A percentile compares a stretch with the other conserved stretches of the same genome.
Evolutionary conservation across 2,797 vertebrate genomes (phyloP).

Genomic region (Paedocypris micromegethes): DNA sequence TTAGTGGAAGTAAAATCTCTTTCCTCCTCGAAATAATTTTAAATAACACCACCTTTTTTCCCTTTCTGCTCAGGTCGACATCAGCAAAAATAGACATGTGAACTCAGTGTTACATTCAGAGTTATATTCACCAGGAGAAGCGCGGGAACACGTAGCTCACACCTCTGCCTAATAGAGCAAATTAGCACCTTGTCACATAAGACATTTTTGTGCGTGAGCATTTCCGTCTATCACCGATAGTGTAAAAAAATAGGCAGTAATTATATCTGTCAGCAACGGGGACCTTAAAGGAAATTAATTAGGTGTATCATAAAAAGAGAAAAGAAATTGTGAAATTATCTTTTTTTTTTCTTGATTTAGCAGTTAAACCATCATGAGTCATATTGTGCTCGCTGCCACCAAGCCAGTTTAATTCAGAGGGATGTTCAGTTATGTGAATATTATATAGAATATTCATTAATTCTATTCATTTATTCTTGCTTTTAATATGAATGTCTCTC

Average conservation of each 20-base stretch:
- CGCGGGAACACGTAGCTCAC: constrained; percentile 44
- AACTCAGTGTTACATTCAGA: constrained; percentile 42
- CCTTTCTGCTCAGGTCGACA: background rate
- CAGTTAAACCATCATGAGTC: constrained; percentile 35
- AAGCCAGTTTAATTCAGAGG: constrained; percentile 3
- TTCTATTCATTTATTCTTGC: background rate
- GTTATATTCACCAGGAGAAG: constrained; percentile 44
- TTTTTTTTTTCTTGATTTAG: constrained; percentile 39
- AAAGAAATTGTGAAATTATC: constrained; percentile 53
- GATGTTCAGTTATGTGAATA: background rate
- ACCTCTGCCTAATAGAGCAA: constrained; percentile 51
- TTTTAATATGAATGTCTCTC: background rate
- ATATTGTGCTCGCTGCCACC: constrained; percentile 22
- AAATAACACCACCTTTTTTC: no score
- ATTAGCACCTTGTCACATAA: constrained; percentile 55
- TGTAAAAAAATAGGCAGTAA: constrained; percentile 57
- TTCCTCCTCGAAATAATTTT: no score
- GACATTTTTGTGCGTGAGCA: constrained; percentile 33
- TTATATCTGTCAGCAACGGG: constrained; percentile 60
- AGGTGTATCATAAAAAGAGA: constrained; percentile 63
- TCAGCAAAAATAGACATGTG: constrained; percentile 18
- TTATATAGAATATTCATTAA: background rate
- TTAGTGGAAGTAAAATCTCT: no score
- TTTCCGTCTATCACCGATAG: constrained; percentile 32
- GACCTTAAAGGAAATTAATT: constrained; percentile 67